These are phyloP conservation scores for Condylostylus longicornis DNA, from an alignment of 1,140 invertebrate genomes.

Conservation along the genomic window DNA sequence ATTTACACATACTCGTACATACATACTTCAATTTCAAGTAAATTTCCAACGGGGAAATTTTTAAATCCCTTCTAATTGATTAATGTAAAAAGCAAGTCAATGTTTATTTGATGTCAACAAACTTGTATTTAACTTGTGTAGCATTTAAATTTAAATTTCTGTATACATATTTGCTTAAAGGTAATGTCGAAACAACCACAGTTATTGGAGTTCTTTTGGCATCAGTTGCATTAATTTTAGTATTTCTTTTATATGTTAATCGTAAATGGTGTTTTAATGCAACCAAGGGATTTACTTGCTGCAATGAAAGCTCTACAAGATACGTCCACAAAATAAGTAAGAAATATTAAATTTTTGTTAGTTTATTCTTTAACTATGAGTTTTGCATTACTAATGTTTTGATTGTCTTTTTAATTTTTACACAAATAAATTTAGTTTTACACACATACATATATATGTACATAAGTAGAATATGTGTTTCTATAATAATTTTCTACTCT, in stretches of 20 bases:
- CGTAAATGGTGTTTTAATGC: constrained; percentile 59
- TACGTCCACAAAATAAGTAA: constrained; percentile 34
- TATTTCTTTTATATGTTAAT: constrained; percentile 67
- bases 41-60: background rate
- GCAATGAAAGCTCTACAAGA: constrained; percentile 38
- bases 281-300: constrained; percentile 41
- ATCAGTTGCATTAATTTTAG: constrained; percentile 54
- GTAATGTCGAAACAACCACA: constrained; percentile 61
- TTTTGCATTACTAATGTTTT: no score
- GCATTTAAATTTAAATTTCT: no score
- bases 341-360: no score
- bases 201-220: constrained; percentile 61
- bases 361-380: no score
- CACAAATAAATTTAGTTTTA: no score
- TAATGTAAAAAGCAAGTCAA: background rate
- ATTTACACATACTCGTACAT: background rate
- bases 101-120: background rate
- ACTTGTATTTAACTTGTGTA: background rate
- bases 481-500: no score
- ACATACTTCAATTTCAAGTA: background rate
- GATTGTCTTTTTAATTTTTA: no score
- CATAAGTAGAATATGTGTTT: constrained; percentile 3
- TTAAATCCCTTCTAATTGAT: background rate
- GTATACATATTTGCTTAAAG: constrained; percentile 33
- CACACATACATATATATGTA: no score